Base-by-base conservation (phyloP, 2,888 invertebrate genomes). In the Drosophila lacicola region DNA sequence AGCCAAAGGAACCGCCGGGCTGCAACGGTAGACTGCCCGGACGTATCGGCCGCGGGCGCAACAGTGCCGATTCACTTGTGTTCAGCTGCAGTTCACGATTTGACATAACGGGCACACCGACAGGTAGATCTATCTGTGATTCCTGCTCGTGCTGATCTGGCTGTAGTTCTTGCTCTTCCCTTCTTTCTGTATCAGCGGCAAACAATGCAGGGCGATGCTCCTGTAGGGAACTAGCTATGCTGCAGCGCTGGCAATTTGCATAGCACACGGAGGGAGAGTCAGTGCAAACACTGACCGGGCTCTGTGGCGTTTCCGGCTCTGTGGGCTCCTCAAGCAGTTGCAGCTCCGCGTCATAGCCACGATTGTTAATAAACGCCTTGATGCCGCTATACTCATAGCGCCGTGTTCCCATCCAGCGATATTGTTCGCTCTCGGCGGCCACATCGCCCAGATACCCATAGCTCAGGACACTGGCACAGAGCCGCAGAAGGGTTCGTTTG, bases 361-460 rank as follows among this genome's bases (percentile, higher is more conserved):
- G 94, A 85, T 95, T 95, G 11, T 92, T 91, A 10, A 95, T 87
- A 46, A 95, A 93, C 77, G 95, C 94, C 89, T 95, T 95, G 75
- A 95, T 94, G 17, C 95, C 96, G 58, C 96, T 95, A 91, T 95
- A 96, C 85, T 96, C 96, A 90, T 97, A 97, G 74, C 97, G 93
- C 74, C 94, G 94, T 14, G 97, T 97, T 41, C 97, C 97, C 95
- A 97, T 95, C 96, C 96, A 97, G 46, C 97, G 93, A 82, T 96
- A 95, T 69, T 95, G 94, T 85, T 97, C 97, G 89, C 97, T 97
- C 83, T 96, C 95, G 67, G 94, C 93, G 19, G 97, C 94, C 39
- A 96, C 95, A 92, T 97, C 97, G 3, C 97, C 97, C 82, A 97
- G 94, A 92, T 96, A 97, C 1, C 97, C 97, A 90, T 97, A 97